A percentile compares a stretch with the other conserved stretches of the same genome.
Evolutionary conservation across 2,888 invertebrate species (phyloP).

Genomic region (Oscheius sp.): DNA sequence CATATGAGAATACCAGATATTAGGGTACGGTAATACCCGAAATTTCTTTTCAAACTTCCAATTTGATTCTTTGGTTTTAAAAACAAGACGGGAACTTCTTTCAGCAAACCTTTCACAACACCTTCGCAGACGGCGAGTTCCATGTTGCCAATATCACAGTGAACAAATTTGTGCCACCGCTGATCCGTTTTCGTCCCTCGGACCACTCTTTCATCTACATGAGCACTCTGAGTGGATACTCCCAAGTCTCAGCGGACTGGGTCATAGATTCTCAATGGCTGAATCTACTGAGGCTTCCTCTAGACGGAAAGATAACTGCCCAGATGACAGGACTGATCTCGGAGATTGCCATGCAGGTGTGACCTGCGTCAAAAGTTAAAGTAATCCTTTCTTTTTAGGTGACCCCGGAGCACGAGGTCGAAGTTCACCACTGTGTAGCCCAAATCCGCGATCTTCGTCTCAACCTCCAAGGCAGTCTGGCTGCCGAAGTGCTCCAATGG

Average conservation of each 20-base stretch:
- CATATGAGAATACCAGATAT: slow-evolving; percentile 64
- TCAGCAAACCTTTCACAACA: slow-evolving; percentile 60
- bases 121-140: slow-evolving; percentile 66
- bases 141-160: slow-evolving; percentile 61
- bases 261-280: slow-evolving; percentile 61
- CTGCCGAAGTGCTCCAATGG: slow-evolving; percentile 65
- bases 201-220: slow-evolving; percentile 67
- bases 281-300: slow-evolving; percentile 61
- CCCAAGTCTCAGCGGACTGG: slow-evolving; percentile 64
- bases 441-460: slow-evolving; percentile 60
- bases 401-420: slow-evolving; percentile 61
- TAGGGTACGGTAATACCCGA: slow-evolving; percentile 37
- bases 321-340: slow-evolving; percentile 67
- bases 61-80: no score
- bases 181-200: slow-evolving; percentile 65
- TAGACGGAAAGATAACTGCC: slow-evolving; percentile 63
- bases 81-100: slow-evolving; percentile 3
- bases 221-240: slow-evolving; percentile 65
- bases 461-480: slow-evolving; percentile 49
- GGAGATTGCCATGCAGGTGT: slow-evolving; percentile 65
- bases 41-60: neutral
- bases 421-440: slow-evolving; percentile 67
- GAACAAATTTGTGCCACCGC: slow-evolving; percentile 63
- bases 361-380: neutral
- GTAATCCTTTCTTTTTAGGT: slow-evolving; percentile 36